Evolutionary conservation across 1,140 invertebrate species (phyloP), one percentile per base, ranked within the genome.

Genomic region (Thalassaphorura encarpata): DNA sequence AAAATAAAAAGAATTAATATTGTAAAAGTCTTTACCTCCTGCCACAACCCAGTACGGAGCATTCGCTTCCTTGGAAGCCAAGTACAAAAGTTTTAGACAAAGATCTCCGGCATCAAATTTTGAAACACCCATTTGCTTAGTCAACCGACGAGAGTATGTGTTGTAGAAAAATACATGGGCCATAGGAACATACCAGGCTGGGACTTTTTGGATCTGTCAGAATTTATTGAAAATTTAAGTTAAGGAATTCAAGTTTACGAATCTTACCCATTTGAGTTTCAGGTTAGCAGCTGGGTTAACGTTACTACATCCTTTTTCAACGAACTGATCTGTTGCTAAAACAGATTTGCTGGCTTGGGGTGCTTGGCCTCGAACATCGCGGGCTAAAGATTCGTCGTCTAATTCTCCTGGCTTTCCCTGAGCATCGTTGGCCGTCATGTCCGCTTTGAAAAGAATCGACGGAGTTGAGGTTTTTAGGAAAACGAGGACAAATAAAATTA

Each of bases 151-250:
- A 26, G 28, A 5, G 21, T 26, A 47, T 4, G 45, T 47, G 26
- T 47, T 21, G 8, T 8, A 47, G 6, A 11, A 6, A 18, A 8
- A 26, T 11, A 19, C 8, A 18, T 26, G 24, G 6, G 19, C 45
- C 45, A 47, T 47, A 26, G 45, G 45, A 27, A 26, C 24, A 19
- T 47, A 47, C 45, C 45, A 47, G 18, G 45, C 45, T 15, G 45
- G 8, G 13, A 42, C 21, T 19, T 42, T 42, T 6, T 5, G 6
- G 6, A 42, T 19, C 41, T 42, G 19, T n/a, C 13, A 8, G 5
- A 42, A 8, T n/a, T 6, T 19, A 42, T 5, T 42, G 8, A 42
- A 19, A 42, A 42, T 42, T n/a, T 13, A n/a, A n/a, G n/a, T n/a
- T n/a, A n/a, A n/a, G n/a, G n/a, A n/a, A n/a, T n/a, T n/a, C n/a